These are phyloP conservation scores for Ophion obscuratus DNA, from an alignment of 2,888 invertebrate species.

Conservation along the genomic window DNA sequence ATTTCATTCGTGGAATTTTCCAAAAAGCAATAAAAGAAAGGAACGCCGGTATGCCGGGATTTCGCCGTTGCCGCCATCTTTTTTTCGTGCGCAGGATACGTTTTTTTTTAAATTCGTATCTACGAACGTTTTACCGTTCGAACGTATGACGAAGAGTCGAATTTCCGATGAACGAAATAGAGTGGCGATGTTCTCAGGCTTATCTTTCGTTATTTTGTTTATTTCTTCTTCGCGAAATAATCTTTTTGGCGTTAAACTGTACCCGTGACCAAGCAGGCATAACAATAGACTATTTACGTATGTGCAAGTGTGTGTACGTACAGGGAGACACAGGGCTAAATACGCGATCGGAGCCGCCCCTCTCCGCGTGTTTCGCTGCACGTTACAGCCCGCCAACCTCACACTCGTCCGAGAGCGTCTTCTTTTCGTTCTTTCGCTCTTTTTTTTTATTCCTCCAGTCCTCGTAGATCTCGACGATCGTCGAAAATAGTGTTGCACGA, in stretches of 20 bases:
- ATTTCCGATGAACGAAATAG: background rate
- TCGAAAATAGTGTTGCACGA: constrained; percentile 74
- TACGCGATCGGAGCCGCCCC: constrained; percentile 72
- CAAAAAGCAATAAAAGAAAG: too few species aligned
- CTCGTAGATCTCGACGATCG: constrained; percentile 68
- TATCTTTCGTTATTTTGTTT: too few species aligned
- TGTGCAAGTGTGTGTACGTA: background rate
- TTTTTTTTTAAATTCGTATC: too few species aligned
- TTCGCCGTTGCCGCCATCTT: too few species aligned
- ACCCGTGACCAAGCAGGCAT: background rate
- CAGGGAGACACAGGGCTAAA: constrained; percentile 23
- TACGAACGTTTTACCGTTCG: background rate
- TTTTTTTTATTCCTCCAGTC: constrained; percentile 43
- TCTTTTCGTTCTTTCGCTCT: constrained; percentile 38
- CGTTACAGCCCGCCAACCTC: constrained; percentile 12
- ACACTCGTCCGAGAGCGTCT: constrained; percentile 31
- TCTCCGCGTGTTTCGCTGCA: background rate
- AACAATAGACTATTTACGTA: background rate
- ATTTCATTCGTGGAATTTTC: too few species aligned
- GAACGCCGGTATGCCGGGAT: too few species aligned
- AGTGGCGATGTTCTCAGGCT: too few species aligned
- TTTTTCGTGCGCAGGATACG: too few species aligned
- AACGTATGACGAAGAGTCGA: background rate
- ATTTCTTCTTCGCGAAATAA: background rate
- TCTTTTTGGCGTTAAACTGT: background rate